Evolutionary conservation across 2,888 invertebrate genomes (phyloP).

Genomic region (Thalpophila matura): DNA sequence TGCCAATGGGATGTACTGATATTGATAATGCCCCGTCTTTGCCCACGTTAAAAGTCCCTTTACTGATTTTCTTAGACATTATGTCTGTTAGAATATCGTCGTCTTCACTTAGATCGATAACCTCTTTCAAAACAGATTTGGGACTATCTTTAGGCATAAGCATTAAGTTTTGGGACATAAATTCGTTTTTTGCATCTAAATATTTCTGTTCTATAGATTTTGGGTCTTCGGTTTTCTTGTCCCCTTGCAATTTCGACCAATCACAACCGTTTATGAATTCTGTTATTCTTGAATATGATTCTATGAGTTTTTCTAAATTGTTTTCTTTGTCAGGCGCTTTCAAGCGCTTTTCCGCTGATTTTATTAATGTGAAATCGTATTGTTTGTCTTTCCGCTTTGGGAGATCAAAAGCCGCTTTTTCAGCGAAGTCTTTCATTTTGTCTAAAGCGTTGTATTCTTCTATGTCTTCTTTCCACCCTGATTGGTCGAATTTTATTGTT

Average conservation of each 20-base stretch:
- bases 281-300: conserved; percentile 86
- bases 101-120: conserved; percentile 85
- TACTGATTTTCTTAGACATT: conserved; percentile 79
- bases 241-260: conserved; percentile 82
- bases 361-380: conserved; percentile 59
- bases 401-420: conserved; percentile 86
- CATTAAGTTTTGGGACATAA: conserved; percentile 86
- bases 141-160: conserved; percentile 82
- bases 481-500: conserved; percentile 78
- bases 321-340: conserved; percentile 79
- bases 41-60: conserved; percentile 83
- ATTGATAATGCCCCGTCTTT: conserved; percentile 87
- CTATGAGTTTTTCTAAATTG: conserved; percentile 83
- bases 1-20: conserved; percentile 80
- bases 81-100: conserved; percentile 80
- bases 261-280: conserved; percentile 89
- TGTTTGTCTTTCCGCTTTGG: conserved; percentile 80
- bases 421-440: conserved; percentile 89
- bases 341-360: conserved; percentile 72
- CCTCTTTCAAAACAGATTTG: conserved; percentile 80
- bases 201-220: conserved; percentile 85
- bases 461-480: conserved; percentile 78
- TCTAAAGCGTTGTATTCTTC: conserved; percentile 88
- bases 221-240: conserved; percentile 78
- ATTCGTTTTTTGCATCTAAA: conserved; percentile 87